Base-by-base conservation (phyloP, 1,140 invertebrate genomes). In the Pogonomyrmex californicus region DNA sequence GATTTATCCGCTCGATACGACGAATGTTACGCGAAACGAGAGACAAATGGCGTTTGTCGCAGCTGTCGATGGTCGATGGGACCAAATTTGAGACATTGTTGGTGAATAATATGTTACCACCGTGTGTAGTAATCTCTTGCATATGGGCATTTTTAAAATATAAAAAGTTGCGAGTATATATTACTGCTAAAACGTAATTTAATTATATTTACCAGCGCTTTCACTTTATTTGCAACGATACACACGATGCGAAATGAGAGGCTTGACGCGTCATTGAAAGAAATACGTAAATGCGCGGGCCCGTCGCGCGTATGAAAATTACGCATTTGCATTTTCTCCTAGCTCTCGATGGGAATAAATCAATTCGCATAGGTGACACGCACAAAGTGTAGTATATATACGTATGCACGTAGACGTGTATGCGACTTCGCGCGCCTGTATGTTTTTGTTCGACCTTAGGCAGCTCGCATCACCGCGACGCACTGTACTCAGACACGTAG, bases 391-490 rank as follows among this genome's bases (percentile, higher is more conserved):
- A 49, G 12, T 65, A 49, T 47, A 49, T 47, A 51, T 54, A 87
- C 60, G 70, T 73, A 44, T 14, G 17, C 17, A 85, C 79, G 33
- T 54, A 68, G n/a, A 47, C 44, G 41, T 41, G 60, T 82, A 71
- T 60, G 60, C 44, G 33, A 51, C 17, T 41, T 14, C 36, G 33
- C 70, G 14, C 12, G 30, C 49, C 54, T 77, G 58, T 87, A 71
- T 88, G 88, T 90, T 90, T 91, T 91, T 90, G 91, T 91, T 88
- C 86, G 91, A 91, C 91, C 92, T 94, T 93, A 91, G 85, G 76
- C 86, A 81, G 87, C 82, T 93, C 91, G 90, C 90, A 88, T 92
- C 88, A 88, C 88, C 91, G 87, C 86, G 88, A 81, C 88, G 88
- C 88, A 75, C 88, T 85, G 81, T 89, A 63, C 86, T 86, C 91